These are phyloP conservation scores for Drosophila saltans DNA, from an alignment of 1,140 invertebrate genomes.

Conservation along the genomic window DNA sequence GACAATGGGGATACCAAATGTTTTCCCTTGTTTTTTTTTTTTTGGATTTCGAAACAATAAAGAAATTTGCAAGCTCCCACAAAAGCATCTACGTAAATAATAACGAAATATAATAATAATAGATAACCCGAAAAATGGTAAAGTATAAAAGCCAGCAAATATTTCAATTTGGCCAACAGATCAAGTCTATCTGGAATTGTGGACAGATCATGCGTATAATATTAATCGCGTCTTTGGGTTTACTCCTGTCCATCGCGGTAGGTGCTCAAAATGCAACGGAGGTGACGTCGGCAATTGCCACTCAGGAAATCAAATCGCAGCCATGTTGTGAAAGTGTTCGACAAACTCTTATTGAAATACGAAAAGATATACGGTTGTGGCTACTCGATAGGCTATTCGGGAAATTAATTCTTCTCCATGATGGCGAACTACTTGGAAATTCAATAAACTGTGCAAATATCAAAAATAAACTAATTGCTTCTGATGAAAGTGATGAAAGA, in stretches of 20 bases:
- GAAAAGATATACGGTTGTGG: conserved; percentile 69
- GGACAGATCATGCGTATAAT: conserved; percentile 60
- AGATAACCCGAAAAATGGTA: conserved; percentile 2
- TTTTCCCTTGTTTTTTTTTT: conserved; percentile 23
- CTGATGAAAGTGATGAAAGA: conserved; percentile 11
- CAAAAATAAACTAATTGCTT: conserved; percentile 22
- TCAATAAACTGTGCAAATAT: conserved; percentile 48
- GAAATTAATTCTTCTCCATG: conserved; percentile 60
- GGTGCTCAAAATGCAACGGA: conserved; percentile 44
- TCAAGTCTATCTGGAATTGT: conserved; percentile 28
- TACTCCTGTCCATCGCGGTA: conserved; percentile 44
- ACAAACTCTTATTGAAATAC: conserved; percentile 67
- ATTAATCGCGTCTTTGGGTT: conserved; percentile 56
- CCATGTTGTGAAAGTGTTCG: conserved; percentile 72
- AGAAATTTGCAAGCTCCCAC: conserved; percentile 62
- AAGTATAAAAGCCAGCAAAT: conserved; percentile 59
- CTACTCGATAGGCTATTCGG: conserved; percentile 66
- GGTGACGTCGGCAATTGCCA: conserved; percentile 36
- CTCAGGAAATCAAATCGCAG: conserved; percentile 27
- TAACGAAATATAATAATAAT: conserved; percentile 39
- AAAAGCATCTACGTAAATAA: conserved; percentile 73
- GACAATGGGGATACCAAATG: conserved; percentile 57
- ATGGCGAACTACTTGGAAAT: conserved; percentile 55
- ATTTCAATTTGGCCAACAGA: conserved; percentile 50
- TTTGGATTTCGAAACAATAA: conserved; percentile 37